Base-by-base conservation (phyloP, 2,113 vertebrate genomes). In the Columba livia region DNA sequence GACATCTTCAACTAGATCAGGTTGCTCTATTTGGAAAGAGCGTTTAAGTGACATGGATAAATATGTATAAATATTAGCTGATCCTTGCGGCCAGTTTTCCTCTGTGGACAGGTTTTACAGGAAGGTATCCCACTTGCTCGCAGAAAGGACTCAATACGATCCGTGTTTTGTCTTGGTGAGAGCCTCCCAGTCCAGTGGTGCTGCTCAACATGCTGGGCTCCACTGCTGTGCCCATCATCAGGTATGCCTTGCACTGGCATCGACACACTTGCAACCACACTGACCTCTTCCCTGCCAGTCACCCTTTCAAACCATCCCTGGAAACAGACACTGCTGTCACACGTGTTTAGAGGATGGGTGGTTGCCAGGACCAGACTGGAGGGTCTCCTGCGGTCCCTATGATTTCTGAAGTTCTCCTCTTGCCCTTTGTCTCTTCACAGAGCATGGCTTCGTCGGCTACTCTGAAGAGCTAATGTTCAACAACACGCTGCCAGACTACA, bases 361-460 rank as follows among this genome's bases (percentile, higher is more conserved):
- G 32, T 50, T 0, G 1, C 91, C 2, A 2, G 16, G 72, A 53
- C 79, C 53, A 10, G 31, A 17, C 50, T 32, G 69, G 42, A 56
- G 71, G 57, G 14, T 50, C 10, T 92, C 14, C 82, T 40, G 42
- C 12, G 28, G n/a, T 85, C 25, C 54, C 16, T 44, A 20, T n/a
- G 20, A 12, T 31, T 71, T 58, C 69, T 58, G 56, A 57, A 31
- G 6, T 38, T 87, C 74, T 78, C 18, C 38, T 85, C 70, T 87
- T 0, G 0, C 85, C 19, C 40, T 85, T 88, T n/a, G 4, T 94
- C 26, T 96, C 67, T 79, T 97, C 51, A 7, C 97, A 99, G 99
- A 98, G 9, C 98, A 99, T 1, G 99, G 99, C 10, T 99, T 99
- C 4, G 87, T 99, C 1, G 99, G 99, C 20, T 99, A 99, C 91